These are phyloP conservation scores for Drosophila pseudoananassae DNA, from an alignment of 1,140 invertebrate species.

Conservation along the genomic window DNA sequence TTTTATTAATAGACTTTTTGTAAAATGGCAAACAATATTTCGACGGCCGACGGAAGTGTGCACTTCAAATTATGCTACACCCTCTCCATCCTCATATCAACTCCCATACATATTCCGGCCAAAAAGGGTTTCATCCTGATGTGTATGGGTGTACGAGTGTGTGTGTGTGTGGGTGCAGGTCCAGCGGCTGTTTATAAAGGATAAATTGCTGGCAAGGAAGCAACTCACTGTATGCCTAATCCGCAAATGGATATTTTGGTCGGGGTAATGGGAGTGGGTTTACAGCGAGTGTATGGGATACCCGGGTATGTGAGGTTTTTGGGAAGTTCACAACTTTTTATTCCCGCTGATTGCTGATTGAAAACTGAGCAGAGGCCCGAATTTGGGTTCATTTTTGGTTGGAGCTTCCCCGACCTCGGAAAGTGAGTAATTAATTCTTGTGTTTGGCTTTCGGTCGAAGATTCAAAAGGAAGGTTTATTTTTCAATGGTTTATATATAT, in stretches of 20 bases:
- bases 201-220: conserved; percentile 64
- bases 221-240: conserved; percentile 72
- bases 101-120: background rate
- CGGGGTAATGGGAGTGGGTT: conserved; percentile 19
- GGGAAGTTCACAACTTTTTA: conserved; percentile 40
- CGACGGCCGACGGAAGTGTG: conserved; percentile 54
- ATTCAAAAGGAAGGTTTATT: conserved; percentile 15
- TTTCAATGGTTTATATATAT: conserved; percentile 30
- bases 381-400: conserved; percentile 36
- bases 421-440: conserved; percentile 48
- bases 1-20: conserved; percentile 79
- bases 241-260: conserved; percentile 77
- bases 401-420: conserved; percentile 5
- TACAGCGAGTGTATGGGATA: background rate
- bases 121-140: conserved; percentile 24
- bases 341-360: conserved; percentile 45
- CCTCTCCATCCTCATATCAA: conserved; percentile 10
- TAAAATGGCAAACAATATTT: conserved; percentile 74
- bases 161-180: conserved; percentile 27
- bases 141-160: background rate
- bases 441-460: conserved; percentile 36
- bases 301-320: background rate
- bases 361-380: conserved; percentile 20
- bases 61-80: conserved; percentile 73
- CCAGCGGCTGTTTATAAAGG: conserved; percentile 77